Conservation (phyloP, 2,797 vertebrate genomes). For the Sarcophilus harrisii region DNA sequence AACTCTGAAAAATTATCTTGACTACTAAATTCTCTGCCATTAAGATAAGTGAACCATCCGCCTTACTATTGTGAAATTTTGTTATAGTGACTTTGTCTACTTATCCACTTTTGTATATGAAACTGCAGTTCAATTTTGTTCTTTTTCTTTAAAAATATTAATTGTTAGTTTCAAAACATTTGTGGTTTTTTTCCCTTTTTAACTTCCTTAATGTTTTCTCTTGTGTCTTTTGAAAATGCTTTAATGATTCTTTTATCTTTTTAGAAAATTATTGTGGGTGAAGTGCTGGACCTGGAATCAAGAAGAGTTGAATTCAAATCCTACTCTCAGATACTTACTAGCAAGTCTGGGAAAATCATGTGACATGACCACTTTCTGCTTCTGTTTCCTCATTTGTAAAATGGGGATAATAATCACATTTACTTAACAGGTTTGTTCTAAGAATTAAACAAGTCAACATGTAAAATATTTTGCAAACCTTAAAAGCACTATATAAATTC, state of each 20-base stretch:
- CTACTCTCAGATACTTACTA: neutral
- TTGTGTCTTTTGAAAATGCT: neutral
- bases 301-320: neutral
- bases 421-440: neutral
- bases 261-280: neutral
- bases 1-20: neutral
- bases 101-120: neutral
- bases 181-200: neutral
- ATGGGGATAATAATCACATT: neutral
- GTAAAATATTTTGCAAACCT: neutral
- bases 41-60: neutral
- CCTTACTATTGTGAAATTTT: neutral
- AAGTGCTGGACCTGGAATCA: neutral
- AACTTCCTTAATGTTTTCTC: neutral
- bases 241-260: neutral
- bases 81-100: neutral
- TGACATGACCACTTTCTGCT: neutral
- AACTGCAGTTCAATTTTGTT: neutral
- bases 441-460: neutral
- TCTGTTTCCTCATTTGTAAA: neutral
- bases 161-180: neutral
- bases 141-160: neutral
- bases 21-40: neutral
- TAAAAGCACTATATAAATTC: neutral
- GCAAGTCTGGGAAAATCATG: neutral